These are phyloP conservation scores for Leptinotarsa tumamoca DNA, from an alignment of 2,888 invertebrate species.

Conservation along the genomic window DNA sequence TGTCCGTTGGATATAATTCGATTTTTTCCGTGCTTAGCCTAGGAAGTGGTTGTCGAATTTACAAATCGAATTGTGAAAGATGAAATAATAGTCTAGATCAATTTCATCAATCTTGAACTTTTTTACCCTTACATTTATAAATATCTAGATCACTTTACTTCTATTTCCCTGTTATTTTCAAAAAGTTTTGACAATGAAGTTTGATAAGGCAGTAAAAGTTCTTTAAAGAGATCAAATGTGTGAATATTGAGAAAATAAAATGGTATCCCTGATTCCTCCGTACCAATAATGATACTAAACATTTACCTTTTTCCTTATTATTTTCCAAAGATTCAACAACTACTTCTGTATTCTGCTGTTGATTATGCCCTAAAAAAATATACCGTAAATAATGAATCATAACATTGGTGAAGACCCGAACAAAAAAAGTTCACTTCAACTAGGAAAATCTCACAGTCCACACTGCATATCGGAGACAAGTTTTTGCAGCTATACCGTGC, in stretches of 20 bases:
- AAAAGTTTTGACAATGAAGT: not conserved
- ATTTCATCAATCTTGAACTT: too few species aligned
- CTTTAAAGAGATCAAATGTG: not conserved
- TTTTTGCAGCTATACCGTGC: too few species aligned
- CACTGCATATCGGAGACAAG: too few species aligned
- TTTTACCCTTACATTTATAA: too few species aligned
- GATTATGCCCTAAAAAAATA: not conserved
- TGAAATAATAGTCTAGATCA: too few species aligned
- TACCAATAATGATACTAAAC: not conserved
- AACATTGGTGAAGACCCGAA: not conserved
- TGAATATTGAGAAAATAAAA: not conserved
- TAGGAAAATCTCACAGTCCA: too few species aligned
- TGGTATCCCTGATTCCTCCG: too few species aligned
- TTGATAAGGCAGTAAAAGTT: too few species aligned
- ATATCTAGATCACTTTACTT: not conserved
- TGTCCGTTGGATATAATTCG: too few species aligned
- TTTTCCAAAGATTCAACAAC: not conserved
- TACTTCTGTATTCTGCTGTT: not conserved
- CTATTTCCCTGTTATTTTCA: not conserved
- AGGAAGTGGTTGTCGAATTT: too few species aligned
- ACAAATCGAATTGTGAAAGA: too few species aligned
- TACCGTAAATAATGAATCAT: not conserved
- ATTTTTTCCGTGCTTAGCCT: too few species aligned
- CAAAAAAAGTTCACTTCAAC: not conserved
- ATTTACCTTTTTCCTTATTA: slow-evolving; percentile 10